These are phyloP conservation scores for Hippocampus comes DNA, from an alignment of 2,113 vertebrate species.

Conservation along the genomic window DNA sequence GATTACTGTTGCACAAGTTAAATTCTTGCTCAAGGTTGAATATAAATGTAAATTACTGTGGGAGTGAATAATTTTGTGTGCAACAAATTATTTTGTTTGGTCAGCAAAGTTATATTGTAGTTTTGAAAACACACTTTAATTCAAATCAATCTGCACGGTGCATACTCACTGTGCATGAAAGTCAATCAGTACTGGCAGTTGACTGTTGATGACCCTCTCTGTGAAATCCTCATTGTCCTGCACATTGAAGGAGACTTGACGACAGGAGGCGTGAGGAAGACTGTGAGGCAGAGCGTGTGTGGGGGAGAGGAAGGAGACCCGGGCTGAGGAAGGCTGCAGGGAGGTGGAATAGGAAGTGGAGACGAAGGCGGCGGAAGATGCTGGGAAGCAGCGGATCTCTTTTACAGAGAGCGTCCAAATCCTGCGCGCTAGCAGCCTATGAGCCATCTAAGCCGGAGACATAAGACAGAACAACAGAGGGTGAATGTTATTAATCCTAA, in stretches of 20 bases:
- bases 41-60: no score
- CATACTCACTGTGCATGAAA: slow-evolving; percentile 92
- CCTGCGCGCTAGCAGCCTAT: slow-evolving; percentile 75
- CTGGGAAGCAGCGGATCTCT: slow-evolving; percentile 45
- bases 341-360: slow-evolving; percentile 42
- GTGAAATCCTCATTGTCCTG: slow-evolving; percentile 92
- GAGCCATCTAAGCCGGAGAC: slow-evolving; percentile 81
- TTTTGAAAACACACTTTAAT: neutral
- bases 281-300: slow-evolving; percentile 27
- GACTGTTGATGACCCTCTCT: slow-evolving; percentile 87
- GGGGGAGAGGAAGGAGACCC: slow-evolving; percentile 42
- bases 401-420: slow-evolving; percentile 62
- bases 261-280: slow-evolving; percentile 32
- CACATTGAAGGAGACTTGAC: slow-evolving; percentile 81
- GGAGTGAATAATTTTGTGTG: no score
- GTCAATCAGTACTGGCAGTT: slow-evolving; percentile 88
- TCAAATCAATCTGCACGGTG: neutral
- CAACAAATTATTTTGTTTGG: no score
- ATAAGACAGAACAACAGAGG: neutral
- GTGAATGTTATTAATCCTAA: neutral
- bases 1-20: neutral
- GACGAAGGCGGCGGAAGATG: neutral
- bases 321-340: slow-evolving; percentile 19
- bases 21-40: neutral
- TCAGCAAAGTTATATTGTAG: neutral